phyloP scores from a whole-genome alignment of 2,113 vertebrate genomes.

The Limnothrissa miodon region DNA sequence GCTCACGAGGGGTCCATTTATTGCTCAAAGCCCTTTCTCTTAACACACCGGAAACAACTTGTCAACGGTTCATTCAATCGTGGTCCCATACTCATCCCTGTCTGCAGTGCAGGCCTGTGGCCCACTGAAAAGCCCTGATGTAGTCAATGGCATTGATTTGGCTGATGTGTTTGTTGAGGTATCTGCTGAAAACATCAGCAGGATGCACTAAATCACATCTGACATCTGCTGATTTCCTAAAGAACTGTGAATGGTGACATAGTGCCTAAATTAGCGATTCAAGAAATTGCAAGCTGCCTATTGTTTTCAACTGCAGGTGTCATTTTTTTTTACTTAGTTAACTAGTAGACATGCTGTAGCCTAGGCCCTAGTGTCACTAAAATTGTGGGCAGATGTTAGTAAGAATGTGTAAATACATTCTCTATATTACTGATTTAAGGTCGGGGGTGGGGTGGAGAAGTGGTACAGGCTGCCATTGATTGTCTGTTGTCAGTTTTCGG shows the following conservation, averaged over 20 bases:
- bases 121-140: not conserved
- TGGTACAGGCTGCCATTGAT: too few species aligned
- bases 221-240: slow-evolving; percentile 1
- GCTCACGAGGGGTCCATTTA: not conserved
- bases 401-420: too few species aligned
- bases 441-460: too few species aligned
- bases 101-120: not conserved
- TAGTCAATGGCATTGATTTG: not conserved
- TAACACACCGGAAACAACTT: not conserved
- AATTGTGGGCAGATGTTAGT: too few species aligned
- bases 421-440: too few species aligned
- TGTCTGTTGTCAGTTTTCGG: too few species aligned
- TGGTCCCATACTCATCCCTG: not conserved
- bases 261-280: too few species aligned
- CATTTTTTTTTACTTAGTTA: too few species aligned
- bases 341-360: too few species aligned
- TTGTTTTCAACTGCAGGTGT: too few species aligned
- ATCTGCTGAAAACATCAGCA: not conserved
- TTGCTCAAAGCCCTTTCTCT: slow-evolving; percentile 1
- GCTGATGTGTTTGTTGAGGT: not conserved
- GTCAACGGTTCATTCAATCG: not conserved
- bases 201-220: not conserved
- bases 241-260: not conserved
- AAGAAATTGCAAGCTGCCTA: too few species aligned
- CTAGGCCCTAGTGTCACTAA: too few species aligned